Evolutionary conservation across 2,797 vertebrate genomes (phyloP).

Genomic region (Sebastiscus albofasciatus): DNA sequence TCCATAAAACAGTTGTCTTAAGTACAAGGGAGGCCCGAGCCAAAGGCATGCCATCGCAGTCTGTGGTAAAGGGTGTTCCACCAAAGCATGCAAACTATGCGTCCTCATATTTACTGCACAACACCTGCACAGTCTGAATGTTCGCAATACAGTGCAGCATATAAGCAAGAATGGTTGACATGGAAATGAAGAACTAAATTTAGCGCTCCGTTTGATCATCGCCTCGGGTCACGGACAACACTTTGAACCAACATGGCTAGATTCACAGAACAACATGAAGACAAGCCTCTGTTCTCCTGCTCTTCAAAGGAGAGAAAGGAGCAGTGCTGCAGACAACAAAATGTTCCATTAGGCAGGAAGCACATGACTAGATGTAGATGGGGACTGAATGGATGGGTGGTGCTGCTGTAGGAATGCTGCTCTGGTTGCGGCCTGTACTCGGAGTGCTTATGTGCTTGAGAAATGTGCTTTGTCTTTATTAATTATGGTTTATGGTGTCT

Average conservation of each 20-base stretch:
- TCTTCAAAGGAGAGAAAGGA: constrained; percentile 51
- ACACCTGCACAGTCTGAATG: constrained; percentile 32
- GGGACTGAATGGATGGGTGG: constrained; percentile 6
- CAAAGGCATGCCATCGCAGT: constrained; percentile 31
- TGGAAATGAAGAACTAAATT: constrained; percentile 48
- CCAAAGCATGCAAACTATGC: constrained; percentile 53
- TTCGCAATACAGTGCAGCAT: neutral
- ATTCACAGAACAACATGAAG: constrained; percentile 49
- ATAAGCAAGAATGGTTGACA: constrained; percentile 10
- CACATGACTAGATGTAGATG: constrained; percentile 15
- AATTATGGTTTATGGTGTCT: neutral
- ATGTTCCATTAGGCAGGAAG: constrained; percentile 42
- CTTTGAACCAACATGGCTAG: constrained; percentile 51
- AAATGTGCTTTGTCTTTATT: neutral
- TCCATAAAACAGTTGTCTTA: constrained; percentile 55
- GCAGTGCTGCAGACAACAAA: constrained; percentile 34
- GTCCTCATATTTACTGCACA: constrained; percentile 29
- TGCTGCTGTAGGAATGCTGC: constrained; percentile 1
- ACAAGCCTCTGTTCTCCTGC: constrained; percentile 47
- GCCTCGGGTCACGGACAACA: constrained; percentile 44
- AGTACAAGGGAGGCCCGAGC: constrained; percentile 28
- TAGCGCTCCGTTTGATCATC: constrained; percentile 50
- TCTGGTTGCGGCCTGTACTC: neutral
- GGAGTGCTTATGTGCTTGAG: neutral
- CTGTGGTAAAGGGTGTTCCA: constrained; percentile 42